Evolutionary conservation across 2,113 vertebrate genomes (phyloP).

Genomic region (Carassius gibelio): DNA sequence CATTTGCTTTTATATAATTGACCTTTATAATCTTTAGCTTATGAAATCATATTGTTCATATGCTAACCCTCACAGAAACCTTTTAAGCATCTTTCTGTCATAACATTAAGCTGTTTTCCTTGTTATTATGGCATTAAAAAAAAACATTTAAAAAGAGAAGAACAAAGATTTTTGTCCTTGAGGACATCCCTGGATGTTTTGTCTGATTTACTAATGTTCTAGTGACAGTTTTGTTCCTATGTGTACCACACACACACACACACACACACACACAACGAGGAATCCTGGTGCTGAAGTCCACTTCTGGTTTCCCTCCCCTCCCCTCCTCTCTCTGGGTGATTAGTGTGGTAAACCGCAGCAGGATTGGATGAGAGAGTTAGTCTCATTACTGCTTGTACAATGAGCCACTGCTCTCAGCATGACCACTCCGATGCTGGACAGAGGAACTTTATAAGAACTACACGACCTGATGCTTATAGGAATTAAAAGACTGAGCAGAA

Average conservation of each 20-base stretch:
- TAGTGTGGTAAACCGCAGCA: slow-evolving; percentile 4
- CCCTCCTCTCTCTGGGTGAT: slow-evolving; percentile 41
- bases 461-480: not conserved
- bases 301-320: slow-evolving; percentile 12
- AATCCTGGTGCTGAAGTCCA: slow-evolving; percentile 44
- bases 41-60: not conserved
- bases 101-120: not conserved
- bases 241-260: not conserved
- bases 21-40: not conserved
- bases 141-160: too few species aligned
- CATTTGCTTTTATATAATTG: too few species aligned
- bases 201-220: not conserved
- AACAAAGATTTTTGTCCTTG: not conserved
- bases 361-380: slow-evolving; percentile 35
- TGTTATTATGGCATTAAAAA: not conserved
- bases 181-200: not conserved
- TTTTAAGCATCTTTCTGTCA: not conserved
- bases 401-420: slow-evolving; percentile 2
- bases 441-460: slow-evolving; percentile 1
- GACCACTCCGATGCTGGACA: slow-evolving; percentile 24
- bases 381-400: slow-evolving; percentile 25
- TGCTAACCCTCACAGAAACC: not conserved
- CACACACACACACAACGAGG: not conserved
- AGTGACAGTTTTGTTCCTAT: not conserved
- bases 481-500: not conserved